Conservation (phyloP, 2,888 invertebrate species). For the Rhingia campestris region DNA sequence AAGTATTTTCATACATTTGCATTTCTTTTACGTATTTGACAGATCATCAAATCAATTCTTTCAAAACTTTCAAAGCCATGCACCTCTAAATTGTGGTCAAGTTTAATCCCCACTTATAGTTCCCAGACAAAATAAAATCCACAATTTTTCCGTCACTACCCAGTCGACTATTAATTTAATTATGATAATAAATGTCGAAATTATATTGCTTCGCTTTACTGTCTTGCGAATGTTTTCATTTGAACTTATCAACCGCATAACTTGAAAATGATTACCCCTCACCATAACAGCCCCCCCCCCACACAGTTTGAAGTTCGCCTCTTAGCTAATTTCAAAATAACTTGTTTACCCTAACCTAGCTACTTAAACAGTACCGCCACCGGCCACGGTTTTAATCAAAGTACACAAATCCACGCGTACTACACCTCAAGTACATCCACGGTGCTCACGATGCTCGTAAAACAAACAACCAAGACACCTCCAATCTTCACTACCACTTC, state of each 20-base stretch:
- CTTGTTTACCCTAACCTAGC: background rate
- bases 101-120: too few relatives aligned
- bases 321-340: background rate
- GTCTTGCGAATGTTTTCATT: background rate
- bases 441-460: conserved; percentile 19
- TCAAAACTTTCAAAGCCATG: too few relatives aligned
- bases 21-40: too few relatives aligned
- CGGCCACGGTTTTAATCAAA: conserved; percentile 55
- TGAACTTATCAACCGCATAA: background rate
- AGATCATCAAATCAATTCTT: too few relatives aligned
- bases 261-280: background rate
- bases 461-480: conserved; percentile 62
- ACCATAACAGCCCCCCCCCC: background rate
- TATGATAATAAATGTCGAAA: too few relatives aligned
- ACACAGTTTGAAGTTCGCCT: background rate
- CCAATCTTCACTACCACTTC: conserved; percentile 51
- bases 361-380: conserved; percentile 23
- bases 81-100: too few relatives aligned
- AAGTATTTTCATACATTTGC: too few relatives aligned
- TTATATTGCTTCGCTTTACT: background rate
- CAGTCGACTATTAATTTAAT: too few relatives aligned
- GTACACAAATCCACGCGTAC: conserved; percentile 50
- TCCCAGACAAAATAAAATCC: too few relatives aligned
- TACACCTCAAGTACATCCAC: conserved; percentile 44
- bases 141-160: too few relatives aligned